Evolutionary conservation across 2,797 vertebrate genomes (phyloP).

Genomic region (Tragelaphus oryx): DNA sequence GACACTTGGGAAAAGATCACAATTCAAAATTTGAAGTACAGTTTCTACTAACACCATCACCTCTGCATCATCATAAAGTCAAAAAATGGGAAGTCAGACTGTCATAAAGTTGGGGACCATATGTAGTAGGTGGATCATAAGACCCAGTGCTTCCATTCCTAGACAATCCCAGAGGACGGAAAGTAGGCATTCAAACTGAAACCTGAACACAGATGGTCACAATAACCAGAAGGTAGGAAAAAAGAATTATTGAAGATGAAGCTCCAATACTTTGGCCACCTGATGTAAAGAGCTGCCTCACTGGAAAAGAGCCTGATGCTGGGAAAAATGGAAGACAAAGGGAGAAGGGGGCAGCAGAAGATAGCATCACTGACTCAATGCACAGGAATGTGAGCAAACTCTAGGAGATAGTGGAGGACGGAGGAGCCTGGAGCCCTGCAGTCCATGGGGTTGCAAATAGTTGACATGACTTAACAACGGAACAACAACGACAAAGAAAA

Average conservation of each 20-base stretch:
- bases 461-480: background rate
- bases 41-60: background rate
- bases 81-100: background rate
- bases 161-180: accelerated
- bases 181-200: accelerated
- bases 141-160: accelerated
- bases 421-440: background rate
- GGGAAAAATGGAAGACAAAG: background rate
- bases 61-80: background rate
- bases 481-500: background rate
- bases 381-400: background rate
- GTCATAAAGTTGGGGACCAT: background rate
- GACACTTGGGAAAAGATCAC: background rate
- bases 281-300: background rate
- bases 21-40: background rate
- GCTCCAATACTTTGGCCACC: background rate
- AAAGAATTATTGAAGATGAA: background rate
- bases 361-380: background rate
- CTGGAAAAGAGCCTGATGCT: background rate
- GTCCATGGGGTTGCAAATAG: background rate
- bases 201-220: accelerated
- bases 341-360: background rate
- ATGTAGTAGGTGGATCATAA: accelerated
- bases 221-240: accelerated
- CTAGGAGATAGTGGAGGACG: background rate